These are phyloP conservation scores for Myiothlypis chrysogaster DNA, from an alignment of 2,797 vertebrate genomes.

Conservation along the genomic window DNA sequence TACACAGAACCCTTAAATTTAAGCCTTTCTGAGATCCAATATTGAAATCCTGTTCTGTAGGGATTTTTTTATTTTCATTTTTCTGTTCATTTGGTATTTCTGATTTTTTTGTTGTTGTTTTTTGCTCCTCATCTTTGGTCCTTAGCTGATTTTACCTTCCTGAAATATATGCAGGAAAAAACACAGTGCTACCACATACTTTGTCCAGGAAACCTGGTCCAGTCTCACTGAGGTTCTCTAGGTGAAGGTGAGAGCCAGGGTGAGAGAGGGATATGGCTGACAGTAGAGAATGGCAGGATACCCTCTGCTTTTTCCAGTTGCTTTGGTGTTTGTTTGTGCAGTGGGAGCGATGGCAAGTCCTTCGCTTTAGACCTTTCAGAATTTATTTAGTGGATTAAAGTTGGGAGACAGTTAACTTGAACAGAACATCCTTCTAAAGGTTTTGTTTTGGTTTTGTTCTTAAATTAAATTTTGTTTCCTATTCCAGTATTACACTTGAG, in stretches of 20 bases:
- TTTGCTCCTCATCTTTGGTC: neutral
- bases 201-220: neutral
- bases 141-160: neutral
- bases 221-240: neutral
- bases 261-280: neutral
- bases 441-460: neutral
- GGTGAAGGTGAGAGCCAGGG: neutral
- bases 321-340: neutral
- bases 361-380: neutral
- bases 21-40: neutral
- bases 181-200: rapidly evolving
- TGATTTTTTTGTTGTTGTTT: neutral
- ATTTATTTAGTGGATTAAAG: neutral
- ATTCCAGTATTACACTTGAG: slow-evolving; percentile 20
- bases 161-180: neutral
- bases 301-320: neutral
- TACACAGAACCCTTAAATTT: neutral
- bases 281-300: neutral
- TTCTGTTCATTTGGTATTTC: neutral
- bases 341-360: neutral
- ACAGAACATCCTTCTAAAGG: neutral
- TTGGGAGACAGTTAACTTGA: neutral
- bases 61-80: neutral
- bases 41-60: neutral
- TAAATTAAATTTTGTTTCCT: neutral